Conservation (phyloP, 2,797 vertebrate species). For the Melanotaenia nigrans region DNA sequence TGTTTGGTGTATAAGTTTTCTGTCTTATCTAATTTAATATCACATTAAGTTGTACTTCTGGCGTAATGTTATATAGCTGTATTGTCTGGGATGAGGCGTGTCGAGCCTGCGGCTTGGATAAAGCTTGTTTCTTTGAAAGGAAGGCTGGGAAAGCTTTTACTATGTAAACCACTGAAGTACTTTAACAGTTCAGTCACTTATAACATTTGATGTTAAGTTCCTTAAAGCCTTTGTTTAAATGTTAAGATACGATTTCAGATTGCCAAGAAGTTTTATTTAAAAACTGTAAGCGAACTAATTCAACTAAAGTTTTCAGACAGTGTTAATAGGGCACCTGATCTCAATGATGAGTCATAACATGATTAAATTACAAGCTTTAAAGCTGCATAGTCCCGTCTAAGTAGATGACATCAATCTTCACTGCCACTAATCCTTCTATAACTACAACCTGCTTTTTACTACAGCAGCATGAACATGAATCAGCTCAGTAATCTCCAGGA, state of each 20-base stretch:
- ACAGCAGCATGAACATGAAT: background rate
- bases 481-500: background rate
- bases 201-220: background rate
- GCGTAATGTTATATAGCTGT: slow-evolving; percentile 51
- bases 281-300: background rate
- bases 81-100: slow-evolving; percentile 63
- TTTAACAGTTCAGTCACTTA: background rate
- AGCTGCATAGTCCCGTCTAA: background rate
- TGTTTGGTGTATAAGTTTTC: background rate
- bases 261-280: background rate
- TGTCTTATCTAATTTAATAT: background rate
- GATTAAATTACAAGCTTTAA: slow-evolving; percentile 47
- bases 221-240: background rate
- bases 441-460: background rate
- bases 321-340: slow-evolving; percentile 25
- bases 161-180: slow-evolving; percentile 1
- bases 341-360: slow-evolving; percentile 31
- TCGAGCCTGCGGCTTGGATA: slow-evolving; percentile 22
- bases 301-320: slow-evolving; percentile 2
- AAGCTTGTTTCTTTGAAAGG: slow-evolving; percentile 28
- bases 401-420: background rate
- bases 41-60: background rate
- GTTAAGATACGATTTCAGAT: background rate
- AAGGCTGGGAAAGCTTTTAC: background rate
- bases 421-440: background rate